These are phyloP conservation scores for Baronia brevicornis DNA, from an alignment of 2,888 invertebrate species.

Conservation along the genomic window DNA sequence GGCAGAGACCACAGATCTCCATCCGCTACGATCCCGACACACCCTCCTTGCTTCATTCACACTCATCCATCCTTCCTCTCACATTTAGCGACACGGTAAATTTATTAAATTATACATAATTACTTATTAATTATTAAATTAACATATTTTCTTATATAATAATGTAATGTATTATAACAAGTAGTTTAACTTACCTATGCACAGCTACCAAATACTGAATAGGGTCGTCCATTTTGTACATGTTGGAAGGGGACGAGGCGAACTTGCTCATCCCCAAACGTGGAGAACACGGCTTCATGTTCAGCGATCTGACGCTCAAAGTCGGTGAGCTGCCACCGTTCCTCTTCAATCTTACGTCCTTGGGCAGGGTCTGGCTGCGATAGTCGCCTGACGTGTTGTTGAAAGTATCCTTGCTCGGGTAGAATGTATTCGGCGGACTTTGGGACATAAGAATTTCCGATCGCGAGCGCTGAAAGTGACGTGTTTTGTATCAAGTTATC, in stretches of 20 bases:
- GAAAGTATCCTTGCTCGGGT: constrained; percentile 23
- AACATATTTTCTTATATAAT: too few relatives aligned
- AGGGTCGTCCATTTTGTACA: constrained; percentile 36
- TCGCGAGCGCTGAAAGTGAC: constrained; percentile 57
- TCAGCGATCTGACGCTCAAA: constrained; percentile 38
- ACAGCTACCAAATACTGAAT: constrained; percentile 84
- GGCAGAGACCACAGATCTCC: too few relatives aligned
- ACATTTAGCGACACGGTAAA: too few relatives aligned
- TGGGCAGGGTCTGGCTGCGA: constrained; percentile 25
- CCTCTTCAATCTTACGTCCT: constrained; percentile 16
- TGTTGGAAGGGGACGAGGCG: constrained; percentile 44
- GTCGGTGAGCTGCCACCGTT: constrained; percentile 39
- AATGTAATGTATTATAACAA: too few relatives aligned
- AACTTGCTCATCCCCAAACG: constrained; percentile 34
- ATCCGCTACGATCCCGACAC: too few relatives aligned
- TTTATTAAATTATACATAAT: too few relatives aligned
- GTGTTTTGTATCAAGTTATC: not conserved
- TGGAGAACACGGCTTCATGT: constrained; percentile 33
- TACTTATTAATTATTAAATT: too few relatives aligned
- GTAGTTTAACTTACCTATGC: constrained; percentile 62
- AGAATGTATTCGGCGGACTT: constrained; percentile 47
- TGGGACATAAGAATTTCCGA: constrained; percentile 62
- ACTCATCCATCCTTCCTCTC: too few relatives aligned
- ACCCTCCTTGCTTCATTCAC: too few relatives aligned
- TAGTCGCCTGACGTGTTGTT: constrained; percentile 26